Base-by-base conservation (phyloP, 2,113 vertebrate genomes). In the Mesocricetus auratus region DNA sequence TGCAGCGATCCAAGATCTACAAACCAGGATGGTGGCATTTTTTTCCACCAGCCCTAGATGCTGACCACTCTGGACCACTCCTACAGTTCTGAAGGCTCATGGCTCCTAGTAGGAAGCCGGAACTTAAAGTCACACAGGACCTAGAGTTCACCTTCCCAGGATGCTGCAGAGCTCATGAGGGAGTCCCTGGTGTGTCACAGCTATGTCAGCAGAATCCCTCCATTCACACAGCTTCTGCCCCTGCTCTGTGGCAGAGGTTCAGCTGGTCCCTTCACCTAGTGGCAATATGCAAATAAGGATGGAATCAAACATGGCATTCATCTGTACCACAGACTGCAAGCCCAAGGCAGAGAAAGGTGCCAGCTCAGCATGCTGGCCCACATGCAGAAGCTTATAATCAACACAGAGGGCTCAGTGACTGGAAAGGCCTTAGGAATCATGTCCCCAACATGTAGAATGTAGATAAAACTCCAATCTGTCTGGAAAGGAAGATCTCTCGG, bases 21-120 rank as follows among this genome's bases (percentile, higher is more conserved):
- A 13, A 1, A 86, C 29, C 42, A 50, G 83, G 62, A 68, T 50
- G 83, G 19, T 47, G 83, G 29, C 42, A 68, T 22, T 36, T 86
- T 47, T 86, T 68, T 11, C 83, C 4, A 11, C 62, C 29, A 64
- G 58, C 21, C 4, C 3, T 3, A 0, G 2, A 1, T 4, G 2
- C 5, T 4, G n/a, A 31, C 53, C 81, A 8, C 53, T 33, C 22
- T 36, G n/a, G 22, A 58, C 31, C 3, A 33, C 11, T 3, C 2
- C 83, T 42, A 21, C 4, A 10, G 19, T 58, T 77, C n/a, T n/a
- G 29, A 64, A 62, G 45, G 58, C 62, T 69, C 7, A 3, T 1
- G 5, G 42, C 16, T 69, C 50, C 21, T 45, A 16, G 12, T 5
- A 13, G 53, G 4, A 56, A 50, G 26, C 53, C 79, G 39, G 62